Conservation (phyloP, 2,113 vertebrate species). For the Chrysemys picta region DNA sequence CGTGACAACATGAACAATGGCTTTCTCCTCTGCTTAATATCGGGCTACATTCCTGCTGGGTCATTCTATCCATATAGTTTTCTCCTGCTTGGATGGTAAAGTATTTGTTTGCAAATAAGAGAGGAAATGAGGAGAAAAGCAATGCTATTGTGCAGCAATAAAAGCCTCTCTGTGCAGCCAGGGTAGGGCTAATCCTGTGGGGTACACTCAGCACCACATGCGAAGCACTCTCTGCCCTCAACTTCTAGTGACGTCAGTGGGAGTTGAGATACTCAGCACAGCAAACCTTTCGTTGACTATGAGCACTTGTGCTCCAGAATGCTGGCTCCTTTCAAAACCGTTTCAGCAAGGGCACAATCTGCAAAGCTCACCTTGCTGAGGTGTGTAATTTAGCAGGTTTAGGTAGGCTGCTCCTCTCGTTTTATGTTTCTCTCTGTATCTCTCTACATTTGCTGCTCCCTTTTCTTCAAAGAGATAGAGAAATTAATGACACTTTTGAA, state of each 20-base stretch:
- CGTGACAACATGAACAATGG: neutral
- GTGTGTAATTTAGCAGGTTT: neutral
- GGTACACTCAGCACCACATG: neutral
- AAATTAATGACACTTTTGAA: neutral
- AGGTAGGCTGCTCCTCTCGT: neutral
- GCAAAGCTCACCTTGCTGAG: neutral
- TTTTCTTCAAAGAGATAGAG: neutral
- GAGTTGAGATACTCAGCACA: neutral
- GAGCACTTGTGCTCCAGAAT: neutral
- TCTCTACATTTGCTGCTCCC: neutral
- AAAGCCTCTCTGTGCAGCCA: neutral
- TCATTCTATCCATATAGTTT: neutral
- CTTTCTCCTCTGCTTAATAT: neutral
- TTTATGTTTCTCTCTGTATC: neutral
- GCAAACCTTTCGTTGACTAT: conserved; percentile 20
- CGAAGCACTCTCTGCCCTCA: neutral
- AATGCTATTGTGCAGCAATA: fast-evolving
- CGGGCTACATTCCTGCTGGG: neutral
- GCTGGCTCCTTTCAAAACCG: conserved; percentile 5
- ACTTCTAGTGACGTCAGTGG: no score
- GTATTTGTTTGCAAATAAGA: neutral
- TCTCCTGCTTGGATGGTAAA: neutral
- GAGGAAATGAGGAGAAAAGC: neutral
- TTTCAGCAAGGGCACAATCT: conserved; percentile 8
- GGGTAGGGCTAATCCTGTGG: neutral